These are phyloP conservation scores for Sternarchorhynchus goeldii DNA, from an alignment of 2,797 vertebrate genomes.

Conservation along the genomic window DNA sequence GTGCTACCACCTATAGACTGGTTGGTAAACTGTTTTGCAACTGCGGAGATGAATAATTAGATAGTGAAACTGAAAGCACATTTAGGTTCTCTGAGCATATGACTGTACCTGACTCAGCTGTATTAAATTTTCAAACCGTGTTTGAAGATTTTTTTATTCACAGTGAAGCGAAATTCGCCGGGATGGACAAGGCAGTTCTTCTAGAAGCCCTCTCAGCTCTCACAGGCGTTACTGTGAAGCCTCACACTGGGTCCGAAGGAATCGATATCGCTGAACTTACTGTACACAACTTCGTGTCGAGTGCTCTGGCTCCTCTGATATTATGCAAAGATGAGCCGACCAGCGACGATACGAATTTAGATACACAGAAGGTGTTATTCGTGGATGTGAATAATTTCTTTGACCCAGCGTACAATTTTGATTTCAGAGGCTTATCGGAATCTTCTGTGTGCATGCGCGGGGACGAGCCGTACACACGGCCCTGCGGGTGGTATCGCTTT, in stretches of 20 bases:
- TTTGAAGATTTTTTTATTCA: background rate
- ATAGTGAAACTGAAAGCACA: too few species aligned
- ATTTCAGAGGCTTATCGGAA: slow-evolving; percentile 12
- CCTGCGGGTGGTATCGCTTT: slow-evolving; percentile 25
- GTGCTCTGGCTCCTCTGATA: too few species aligned
- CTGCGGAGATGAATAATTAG: too few species aligned
- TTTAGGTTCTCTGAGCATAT: too few species aligned
- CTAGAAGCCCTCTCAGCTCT: slow-evolving; percentile 43
- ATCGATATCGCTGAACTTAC: background rate
- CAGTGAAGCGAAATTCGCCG: background rate
- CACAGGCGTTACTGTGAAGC: background rate
- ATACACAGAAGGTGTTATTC: background rate
- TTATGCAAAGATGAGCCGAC: slow-evolving; percentile 2
- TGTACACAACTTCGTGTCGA: background rate
- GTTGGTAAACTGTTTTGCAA: too few species aligned
- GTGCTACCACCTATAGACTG: too few species aligned
- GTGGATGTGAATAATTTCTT: background rate
- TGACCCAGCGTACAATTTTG: slow-evolving; percentile 23
- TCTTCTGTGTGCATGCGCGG: background rate
- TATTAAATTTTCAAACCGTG: too few species aligned
- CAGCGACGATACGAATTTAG: background rate
- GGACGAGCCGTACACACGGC: slow-evolving; percentile 22
- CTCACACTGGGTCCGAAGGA: background rate
- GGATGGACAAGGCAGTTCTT: background rate
- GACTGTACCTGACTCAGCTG: too few species aligned